phyloP scores from a whole-genome alignment of 2,888 invertebrate genomes.

The Asteroscopus sphinx region DNA sequence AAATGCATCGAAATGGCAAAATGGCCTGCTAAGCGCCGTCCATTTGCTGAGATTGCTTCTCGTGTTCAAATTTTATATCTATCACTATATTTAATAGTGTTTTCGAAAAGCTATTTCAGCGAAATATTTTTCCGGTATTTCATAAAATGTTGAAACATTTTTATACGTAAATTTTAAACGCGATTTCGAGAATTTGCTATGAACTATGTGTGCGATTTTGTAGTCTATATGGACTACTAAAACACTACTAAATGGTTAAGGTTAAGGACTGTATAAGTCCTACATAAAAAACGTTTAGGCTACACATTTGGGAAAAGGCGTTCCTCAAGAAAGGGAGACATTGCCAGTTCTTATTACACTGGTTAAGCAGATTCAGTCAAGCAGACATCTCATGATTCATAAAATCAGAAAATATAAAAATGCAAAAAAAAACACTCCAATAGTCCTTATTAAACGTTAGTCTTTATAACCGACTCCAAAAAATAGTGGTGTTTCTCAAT shows the following conservation, averaged over 20 bases:
- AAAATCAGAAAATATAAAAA: too few species aligned
- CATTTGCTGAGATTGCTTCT: constrained; percentile 84
- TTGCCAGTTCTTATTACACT: too few species aligned
- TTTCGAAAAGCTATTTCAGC: constrained; percentile 54
- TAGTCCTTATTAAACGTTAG: too few species aligned
- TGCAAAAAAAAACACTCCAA: too few species aligned
- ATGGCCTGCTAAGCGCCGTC: constrained; percentile 85
- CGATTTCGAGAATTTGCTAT: constrained; percentile 22
- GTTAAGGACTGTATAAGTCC: too few species aligned
- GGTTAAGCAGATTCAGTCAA: too few species aligned
- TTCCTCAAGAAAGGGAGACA: too few species aligned
- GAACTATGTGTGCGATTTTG: constrained; percentile 13
- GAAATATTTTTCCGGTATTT: constrained; percentile 52
- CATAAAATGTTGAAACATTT: constrained; percentile 47
- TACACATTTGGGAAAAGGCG: too few species aligned
- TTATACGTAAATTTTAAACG: constrained; percentile 27
- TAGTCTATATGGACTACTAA: constrained; percentile 1
- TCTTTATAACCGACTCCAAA: too few species aligned
- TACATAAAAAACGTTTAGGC: too few species aligned
- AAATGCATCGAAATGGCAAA: constrained; percentile 87
- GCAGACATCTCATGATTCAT: too few species aligned
- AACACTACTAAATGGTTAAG: background rate
- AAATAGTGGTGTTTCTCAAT: too few species aligned
- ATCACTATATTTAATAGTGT: constrained; percentile 67
- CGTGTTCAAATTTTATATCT: constrained; percentile 78